These are phyloP conservation scores for Helicoverpa assulta DNA, from an alignment of 2,888 invertebrate genomes.

Conservation along the genomic window DNA sequence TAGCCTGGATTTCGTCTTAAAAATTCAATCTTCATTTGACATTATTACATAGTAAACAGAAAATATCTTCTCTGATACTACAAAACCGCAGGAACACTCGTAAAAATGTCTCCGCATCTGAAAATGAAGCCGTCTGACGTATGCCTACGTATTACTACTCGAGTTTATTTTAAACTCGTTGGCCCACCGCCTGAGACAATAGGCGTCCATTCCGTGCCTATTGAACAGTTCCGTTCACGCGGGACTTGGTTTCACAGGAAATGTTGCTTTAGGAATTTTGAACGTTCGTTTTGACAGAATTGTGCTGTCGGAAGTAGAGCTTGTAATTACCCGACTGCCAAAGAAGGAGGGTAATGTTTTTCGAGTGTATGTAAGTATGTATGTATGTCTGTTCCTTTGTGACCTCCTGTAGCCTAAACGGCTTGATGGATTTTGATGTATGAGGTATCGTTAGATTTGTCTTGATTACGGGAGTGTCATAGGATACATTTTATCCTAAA, in stretches of 20 bases:
- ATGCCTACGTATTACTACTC: conserved; percentile 11
- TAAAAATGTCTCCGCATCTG: conserved; percentile 17
- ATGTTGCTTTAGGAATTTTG: conserved; percentile 36
- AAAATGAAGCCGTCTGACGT: conserved; percentile 36
- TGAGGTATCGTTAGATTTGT: no score
- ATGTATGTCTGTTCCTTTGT: no score
- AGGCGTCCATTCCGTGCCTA: conserved; percentile 32
- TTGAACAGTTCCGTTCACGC: conserved; percentile 53
- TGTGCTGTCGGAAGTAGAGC: conserved; percentile 2
- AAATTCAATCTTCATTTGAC: background rate
- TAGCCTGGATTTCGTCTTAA: no score
- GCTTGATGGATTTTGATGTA: no score
- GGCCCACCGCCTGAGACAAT: conserved; percentile 54
- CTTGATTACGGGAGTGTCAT: no score
- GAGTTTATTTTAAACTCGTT: conserved; percentile 48
- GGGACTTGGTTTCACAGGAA: conserved; percentile 32
- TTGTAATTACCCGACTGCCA: no score
- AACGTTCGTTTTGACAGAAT: conserved; percentile 22
- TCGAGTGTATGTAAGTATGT: no score
- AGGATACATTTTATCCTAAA: no score
- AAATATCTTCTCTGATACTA: conserved; percentile 12
- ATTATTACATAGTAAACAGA: conserved; percentile 3
- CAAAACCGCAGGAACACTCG: conserved; percentile 9
- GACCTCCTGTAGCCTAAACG: no score
- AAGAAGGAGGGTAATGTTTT: no score